Percentiles rank a stretch among this genome's conserved stretches.
phyloP scores from a whole-genome alignment of 37 sponge, comb jelly and placozoan species.

The Aplysina aerophoba region DNA sequence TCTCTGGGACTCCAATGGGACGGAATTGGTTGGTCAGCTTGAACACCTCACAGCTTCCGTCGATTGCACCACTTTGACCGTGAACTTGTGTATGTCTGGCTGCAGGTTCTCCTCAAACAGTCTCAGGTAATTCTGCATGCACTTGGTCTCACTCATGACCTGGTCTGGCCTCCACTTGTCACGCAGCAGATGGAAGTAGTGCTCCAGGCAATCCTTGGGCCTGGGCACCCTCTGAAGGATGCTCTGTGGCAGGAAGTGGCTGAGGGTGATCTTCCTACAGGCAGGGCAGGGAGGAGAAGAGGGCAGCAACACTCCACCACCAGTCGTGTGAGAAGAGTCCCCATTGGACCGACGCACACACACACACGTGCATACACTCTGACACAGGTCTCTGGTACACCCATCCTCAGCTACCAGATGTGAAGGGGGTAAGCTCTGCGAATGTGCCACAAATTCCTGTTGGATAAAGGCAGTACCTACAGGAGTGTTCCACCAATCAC shows the following conservation, averaged over 20 bases:
- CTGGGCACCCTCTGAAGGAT: background rate
- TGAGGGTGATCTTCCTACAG: background rate
- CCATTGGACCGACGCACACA: too few relatives aligned
- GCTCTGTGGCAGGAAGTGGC: background rate
- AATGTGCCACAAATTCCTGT: too few relatives aligned
- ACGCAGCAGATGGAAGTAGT: background rate
- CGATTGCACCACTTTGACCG: slow-evolving; percentile 3
- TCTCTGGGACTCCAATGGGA: slow-evolving; percentile 41
- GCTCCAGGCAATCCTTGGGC: slow-evolving; percentile 2
- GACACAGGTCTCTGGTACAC: too few relatives aligned
- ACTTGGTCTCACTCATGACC: slow-evolving; percentile 5
- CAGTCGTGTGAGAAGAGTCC: too few relatives aligned
- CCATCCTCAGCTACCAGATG: too few relatives aligned
- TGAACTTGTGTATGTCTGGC: slow-evolving; percentile 21
- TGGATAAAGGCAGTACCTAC: too few relatives aligned
- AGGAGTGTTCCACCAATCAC: too few relatives aligned
- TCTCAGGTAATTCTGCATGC: slow-evolving; percentile 15
- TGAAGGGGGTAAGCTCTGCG: too few relatives aligned
- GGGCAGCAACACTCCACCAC: too few relatives aligned
- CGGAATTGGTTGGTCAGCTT: slow-evolving; percentile 31
- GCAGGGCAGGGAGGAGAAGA: too few relatives aligned
- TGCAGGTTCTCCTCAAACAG: slow-evolving; percentile 7
- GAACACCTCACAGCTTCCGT: background rate
- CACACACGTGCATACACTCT: too few relatives aligned
- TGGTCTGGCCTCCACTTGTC: background rate